Base-by-base conservation (phyloP, 2,888 invertebrate species). In the Sabatieria punctata region DNA sequence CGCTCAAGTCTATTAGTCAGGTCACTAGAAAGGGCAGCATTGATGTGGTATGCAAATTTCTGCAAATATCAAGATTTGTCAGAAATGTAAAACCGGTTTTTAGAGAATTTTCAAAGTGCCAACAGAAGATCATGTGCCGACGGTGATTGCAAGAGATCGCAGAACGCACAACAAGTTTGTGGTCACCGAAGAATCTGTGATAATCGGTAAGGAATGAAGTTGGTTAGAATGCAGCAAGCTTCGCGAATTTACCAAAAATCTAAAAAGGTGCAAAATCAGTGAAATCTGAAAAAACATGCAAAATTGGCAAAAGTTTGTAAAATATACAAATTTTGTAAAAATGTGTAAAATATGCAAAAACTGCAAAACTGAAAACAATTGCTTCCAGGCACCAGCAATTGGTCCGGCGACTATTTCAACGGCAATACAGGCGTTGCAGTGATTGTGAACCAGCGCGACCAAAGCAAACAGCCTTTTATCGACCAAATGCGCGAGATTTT, bases 161-260 rank as follows among this genome's bases (percentile, higher is more conserved):
- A 89, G 95, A 1, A 95, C 91, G 70, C 93, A 95, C 68, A 91
- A 89, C 69, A 93, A 95, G 62, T 95, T 89, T 66, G 88, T 97
- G 88, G 91, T 97, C 26, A 93, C 93, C 0, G 95, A 95, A 59
- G 76, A 78, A 27, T 75, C 78, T 0, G 91, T 85, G 0, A 88
- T 85, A 67, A 82, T 95, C 56, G 93, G 93, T 75, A 60, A 61
- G 63, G 54, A 30, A 30, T n/a, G n/a, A n/a, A n/a, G n/a, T n/a
- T n/a, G n/a, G n/a, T n/a, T n/a, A n/a, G n/a, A n/a, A n/a, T n/a
- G n/a, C n/a, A n/a, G n/a, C n/a, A n/a, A n/a, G n/a, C n/a, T n/a
- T n/a, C n/a, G n/a, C n/a, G n/a, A n/a, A n/a, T n/a, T n/a, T n/a
- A n/a, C n/a, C n/a, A n/a, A n/a, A n/a, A n/a, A n/a, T n/a, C n/a